Base-by-base conservation (phyloP, 2,888 invertebrate species). In the Laothoe populi region DNA sequence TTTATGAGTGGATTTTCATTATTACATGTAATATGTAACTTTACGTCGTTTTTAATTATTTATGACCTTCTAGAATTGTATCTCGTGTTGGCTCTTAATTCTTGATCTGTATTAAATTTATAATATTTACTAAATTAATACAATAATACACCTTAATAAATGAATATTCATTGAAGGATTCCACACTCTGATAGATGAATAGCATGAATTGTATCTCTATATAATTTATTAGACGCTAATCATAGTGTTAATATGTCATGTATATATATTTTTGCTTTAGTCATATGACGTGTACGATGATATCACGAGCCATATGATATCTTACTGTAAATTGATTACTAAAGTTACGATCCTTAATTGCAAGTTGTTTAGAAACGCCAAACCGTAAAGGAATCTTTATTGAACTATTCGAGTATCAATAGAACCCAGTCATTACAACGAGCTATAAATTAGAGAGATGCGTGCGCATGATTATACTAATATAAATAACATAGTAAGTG, bases 341-440 rank as follows among this genome's bases (percentile, higher is more conserved):
- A 16, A 26, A 8, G 49, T 49, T 49, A 49, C 62, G 58, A 60
- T 60, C 45, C 63, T 31, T 11, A 5, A 53, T 11, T 53, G 31
- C 53, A 19, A 69, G 66, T 26, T 68, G 73, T 73, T 68, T 70
- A 64, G 67, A 74, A 70, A 72, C 69, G 65, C 68, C 67, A 66
- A 70, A 72, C 67, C 70, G 70, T 78, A 70, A 74, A 74, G 67
- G 65, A 62, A 61, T 67, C 46, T 77, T 78, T 77, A 77, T 77
- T 66, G 71, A 70, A 67, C 65, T 63, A 67, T 71, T 69, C 63
- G 67, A 67, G 61, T 66, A 66, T 64, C 64, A 64, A 63, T 53
- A 35, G 53, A 31, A 19, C 19, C 53, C 35, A 11, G 31, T 35
- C 11, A 35, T 31, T 31, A 53, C 19, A 19, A 21, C 19, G 19